These are phyloP conservation scores for Zonitis immaculata DNA, from an alignment of 2,888 invertebrate species.

Conservation along the genomic window DNA sequence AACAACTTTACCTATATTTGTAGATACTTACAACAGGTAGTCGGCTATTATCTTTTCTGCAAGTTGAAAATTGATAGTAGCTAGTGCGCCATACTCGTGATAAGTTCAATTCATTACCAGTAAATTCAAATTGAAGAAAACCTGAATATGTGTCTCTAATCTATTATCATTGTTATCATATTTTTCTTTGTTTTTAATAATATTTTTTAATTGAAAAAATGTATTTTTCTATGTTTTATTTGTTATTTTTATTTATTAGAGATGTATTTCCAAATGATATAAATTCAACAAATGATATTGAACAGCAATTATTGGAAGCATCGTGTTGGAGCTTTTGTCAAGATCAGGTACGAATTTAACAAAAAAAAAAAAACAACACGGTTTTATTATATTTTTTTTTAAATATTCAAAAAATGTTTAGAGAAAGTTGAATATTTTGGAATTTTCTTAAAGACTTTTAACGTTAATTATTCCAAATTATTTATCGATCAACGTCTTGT, in stretches of 20 bases:
- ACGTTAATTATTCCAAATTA: too few species aligned
- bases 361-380: too few species aligned
- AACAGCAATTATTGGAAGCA: neutral
- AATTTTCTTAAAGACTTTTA: too few species aligned
- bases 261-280: neutral
- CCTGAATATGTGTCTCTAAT: neutral
- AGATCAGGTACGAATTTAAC: neutral
- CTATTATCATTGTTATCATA: neutral
- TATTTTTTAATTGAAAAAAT: too few species aligned
- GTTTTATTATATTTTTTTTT: too few species aligned
- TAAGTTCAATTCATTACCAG: neutral
- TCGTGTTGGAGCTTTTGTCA: neutral
- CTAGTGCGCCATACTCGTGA: neutral
- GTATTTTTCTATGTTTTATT: too few species aligned
- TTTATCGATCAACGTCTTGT: too few species aligned
- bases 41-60: neutral
- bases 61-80: neutral
- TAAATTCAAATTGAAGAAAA: too few species aligned
- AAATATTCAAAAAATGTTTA: too few species aligned
- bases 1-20: neutral
- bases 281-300: neutral
- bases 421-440: too few species aligned
- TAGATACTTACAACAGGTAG: too few species aligned
- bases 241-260: neutral
- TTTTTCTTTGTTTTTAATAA: too few species aligned